Conservation (phyloP, 2,113 vertebrate genomes). For the Leptosomus discolor region DNA sequence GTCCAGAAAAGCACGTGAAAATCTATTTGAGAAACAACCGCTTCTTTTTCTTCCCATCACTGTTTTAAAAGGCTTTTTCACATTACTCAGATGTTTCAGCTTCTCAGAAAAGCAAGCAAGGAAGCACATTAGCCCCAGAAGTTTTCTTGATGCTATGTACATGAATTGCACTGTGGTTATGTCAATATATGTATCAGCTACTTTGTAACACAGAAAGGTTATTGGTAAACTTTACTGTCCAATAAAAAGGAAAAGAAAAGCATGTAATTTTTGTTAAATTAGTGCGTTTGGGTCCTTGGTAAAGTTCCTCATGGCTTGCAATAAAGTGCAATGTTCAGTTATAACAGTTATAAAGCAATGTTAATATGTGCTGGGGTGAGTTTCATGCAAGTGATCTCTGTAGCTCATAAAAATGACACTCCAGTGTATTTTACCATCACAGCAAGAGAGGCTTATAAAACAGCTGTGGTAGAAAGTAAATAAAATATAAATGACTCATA, state of each 20-base stretch:
- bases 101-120: background rate
- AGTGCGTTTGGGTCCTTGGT: background rate
- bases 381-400: background rate
- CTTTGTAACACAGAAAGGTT: background rate
- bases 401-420: background rate
- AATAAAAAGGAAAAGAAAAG: background rate
- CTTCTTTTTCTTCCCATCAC: background rate
- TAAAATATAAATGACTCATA: background rate
- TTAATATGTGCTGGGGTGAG: background rate
- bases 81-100: background rate
- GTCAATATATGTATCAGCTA: background rate
- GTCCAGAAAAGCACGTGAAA: background rate
- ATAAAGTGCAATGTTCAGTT: background rate
- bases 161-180: background rate
- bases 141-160: background rate
- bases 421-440: background rate
- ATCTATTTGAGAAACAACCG: accelerated
- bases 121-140: background rate
- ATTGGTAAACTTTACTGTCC: background rate
- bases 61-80: background rate
- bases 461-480: background rate
- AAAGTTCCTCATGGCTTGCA: background rate
- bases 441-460: background rate
- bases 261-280: background rate
- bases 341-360: background rate